phyloP scores from a whole-genome alignment of 2,113 vertebrate genomes.

The Myiozetetes cayanensis region DNA sequence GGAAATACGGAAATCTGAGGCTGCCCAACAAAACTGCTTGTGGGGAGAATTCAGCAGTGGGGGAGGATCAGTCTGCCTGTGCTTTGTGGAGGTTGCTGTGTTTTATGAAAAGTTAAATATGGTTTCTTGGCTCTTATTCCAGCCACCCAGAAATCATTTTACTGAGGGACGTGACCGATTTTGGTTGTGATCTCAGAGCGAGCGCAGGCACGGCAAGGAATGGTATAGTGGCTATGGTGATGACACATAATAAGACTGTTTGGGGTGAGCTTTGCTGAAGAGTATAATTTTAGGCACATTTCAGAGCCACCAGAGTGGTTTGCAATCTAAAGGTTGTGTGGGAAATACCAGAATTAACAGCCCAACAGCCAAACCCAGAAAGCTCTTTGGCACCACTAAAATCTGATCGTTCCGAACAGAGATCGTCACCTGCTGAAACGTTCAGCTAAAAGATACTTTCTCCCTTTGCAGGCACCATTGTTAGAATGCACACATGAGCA shows the following conservation, averaged over 20 bases:
- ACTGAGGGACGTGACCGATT: background rate
- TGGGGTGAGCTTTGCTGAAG: background rate
- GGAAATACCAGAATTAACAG: background rate
- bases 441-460: background rate
- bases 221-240: background rate
- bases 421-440: background rate
- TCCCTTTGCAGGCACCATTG: background rate
- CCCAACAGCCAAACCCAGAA: background rate
- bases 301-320: background rate
- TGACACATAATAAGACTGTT: background rate
- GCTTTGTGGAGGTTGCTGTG: background rate
- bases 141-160: background rate
- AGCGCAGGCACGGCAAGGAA: background rate
- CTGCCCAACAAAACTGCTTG: background rate
- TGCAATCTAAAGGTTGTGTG: background rate
- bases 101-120: background rate
- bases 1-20: background rate
- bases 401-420: background rate
- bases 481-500: background rate
- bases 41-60: background rate
- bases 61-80: background rate
- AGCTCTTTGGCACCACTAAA: background rate
- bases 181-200: background rate
- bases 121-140: background rate
- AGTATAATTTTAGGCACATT: background rate